A percentile compares a stretch with the other conserved stretches of the same genome.
Evolutionary conservation across 2,797 vertebrate species (phyloP).

Genomic region (Phrynocephalus guinanensis): DNA sequence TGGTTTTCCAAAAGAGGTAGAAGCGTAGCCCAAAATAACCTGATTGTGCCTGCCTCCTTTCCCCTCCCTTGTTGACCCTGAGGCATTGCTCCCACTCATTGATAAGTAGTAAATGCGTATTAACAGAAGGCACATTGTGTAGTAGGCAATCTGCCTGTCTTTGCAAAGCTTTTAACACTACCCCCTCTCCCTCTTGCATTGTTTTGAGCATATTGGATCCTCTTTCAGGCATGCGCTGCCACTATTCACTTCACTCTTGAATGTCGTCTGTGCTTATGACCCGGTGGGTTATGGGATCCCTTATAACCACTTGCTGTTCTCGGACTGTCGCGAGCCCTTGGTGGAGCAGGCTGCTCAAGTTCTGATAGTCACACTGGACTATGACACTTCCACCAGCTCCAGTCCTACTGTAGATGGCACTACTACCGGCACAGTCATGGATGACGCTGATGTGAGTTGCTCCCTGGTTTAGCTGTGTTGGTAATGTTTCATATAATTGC

Average conservation of each 20-base stretch:
- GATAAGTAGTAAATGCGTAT: neutral
- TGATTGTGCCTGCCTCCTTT: neutral
- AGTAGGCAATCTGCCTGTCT: slow-evolving; percentile 3
- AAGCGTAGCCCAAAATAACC: neutral
- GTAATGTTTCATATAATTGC: neutral
- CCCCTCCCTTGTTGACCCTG: neutral
- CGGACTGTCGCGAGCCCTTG: slow-evolving; percentile 94
- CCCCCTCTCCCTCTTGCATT: neutral
- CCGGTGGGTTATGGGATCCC: slow-evolving; percentile 98
- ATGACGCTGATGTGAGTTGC: slow-evolving; percentile 90
- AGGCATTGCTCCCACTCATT: neutral
- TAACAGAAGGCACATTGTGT: neutral
- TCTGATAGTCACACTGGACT: slow-evolving; percentile 95
- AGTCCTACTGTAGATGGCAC: slow-evolving; percentile 84
- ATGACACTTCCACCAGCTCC: slow-evolving; percentile 82
- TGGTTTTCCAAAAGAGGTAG: neutral
- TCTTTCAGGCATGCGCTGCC: slow-evolving; percentile 90
- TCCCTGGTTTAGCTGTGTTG: slow-evolving; percentile 14
- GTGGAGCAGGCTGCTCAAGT: slow-evolving; percentile 97
- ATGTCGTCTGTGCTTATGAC: slow-evolving; percentile 96
- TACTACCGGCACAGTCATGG: slow-evolving; percentile 89
- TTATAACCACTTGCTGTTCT: slow-evolving; percentile 98
- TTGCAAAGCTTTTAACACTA: slow-evolving; percentile 24
- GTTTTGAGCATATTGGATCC: slow-evolving; percentile 36
- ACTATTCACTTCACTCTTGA: slow-evolving; percentile 96